Percentiles rank a stretch among this genome's conserved stretches.
phyloP scores from a whole-genome alignment of 2,888 invertebrate species.

The Dryomyza anilis region DNA sequence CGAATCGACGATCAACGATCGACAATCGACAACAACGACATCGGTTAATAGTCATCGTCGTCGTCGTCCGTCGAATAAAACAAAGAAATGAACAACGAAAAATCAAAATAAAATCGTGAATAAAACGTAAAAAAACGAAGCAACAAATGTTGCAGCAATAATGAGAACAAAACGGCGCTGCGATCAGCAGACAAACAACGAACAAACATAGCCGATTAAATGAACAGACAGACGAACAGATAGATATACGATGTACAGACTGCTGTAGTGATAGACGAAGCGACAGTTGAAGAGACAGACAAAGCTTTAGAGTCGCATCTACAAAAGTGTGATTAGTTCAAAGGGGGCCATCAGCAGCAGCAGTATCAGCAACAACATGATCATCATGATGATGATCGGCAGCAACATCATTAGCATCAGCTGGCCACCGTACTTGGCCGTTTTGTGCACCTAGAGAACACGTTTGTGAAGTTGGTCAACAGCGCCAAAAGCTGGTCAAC shows the following conservation, averaged over 20 bases:
- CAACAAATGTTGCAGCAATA: neutral
- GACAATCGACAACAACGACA: too few species aligned
- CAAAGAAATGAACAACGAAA: neutral
- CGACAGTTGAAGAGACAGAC: neutral
- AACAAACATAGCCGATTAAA: neutral
- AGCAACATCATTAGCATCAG: neutral
- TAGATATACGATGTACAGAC: neutral
- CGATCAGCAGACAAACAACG: neutral
- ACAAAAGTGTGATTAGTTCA: constrained; percentile 19
- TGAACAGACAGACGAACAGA: neutral
- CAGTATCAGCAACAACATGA: neutral
- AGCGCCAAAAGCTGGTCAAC: neutral
- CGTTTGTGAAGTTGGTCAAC: constrained; percentile 25
- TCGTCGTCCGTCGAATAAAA: too few species aligned
- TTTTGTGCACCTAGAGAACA: constrained; percentile 5
- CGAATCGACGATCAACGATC: too few species aligned
- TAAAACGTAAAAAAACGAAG: neutral
- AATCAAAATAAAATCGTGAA: neutral
- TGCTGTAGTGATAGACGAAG: too few species aligned
- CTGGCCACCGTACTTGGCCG: neutral
- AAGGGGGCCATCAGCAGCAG: constrained; percentile 8
- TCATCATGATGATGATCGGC: too few species aligned
- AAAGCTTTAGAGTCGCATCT: neutral
- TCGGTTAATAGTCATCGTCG: too few species aligned
- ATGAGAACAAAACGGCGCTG: constrained; percentile 1